These are phyloP conservation scores for Pseudomyrmex pallidus DNA, from an alignment of 1,140 invertebrate species.

Conservation along the genomic window DNA sequence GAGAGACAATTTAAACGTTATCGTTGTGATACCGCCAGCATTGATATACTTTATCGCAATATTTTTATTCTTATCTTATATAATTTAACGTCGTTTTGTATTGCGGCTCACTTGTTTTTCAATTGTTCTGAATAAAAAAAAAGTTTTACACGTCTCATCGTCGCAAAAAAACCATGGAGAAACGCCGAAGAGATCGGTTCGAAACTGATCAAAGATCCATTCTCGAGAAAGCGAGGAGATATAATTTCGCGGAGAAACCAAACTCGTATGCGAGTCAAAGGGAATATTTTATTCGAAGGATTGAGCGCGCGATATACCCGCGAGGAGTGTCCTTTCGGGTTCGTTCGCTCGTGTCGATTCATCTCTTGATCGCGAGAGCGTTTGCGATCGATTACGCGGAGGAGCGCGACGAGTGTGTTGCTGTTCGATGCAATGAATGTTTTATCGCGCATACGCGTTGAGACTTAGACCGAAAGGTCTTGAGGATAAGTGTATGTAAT, in stretches of 20 bases:
- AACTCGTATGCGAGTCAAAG: constrained; percentile 70
- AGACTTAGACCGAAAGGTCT: neutral
- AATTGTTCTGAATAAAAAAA: too few relatives aligned
- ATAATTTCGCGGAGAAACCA: too few relatives aligned
- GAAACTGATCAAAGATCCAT: constrained; percentile 7
- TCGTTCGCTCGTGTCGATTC: neutral
- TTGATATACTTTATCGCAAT: too few relatives aligned
- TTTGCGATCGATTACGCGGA: neutral
- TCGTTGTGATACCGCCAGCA: neutral
- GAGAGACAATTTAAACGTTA: neutral
- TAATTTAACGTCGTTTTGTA: too few relatives aligned
- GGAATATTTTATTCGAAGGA: constrained; percentile 76
- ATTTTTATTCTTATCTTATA: too few relatives aligned
- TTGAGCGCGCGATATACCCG: constrained; percentile 35
- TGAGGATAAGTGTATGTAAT: neutral
- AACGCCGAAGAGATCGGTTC: neutral
- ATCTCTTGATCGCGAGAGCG: neutral
- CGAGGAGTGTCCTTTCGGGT: constrained; percentile 18
- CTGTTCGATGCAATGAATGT: too few relatives aligned
- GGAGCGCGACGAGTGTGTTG: neutral
- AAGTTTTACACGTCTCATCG: neutral
- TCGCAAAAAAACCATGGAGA: neutral
- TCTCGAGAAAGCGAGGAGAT: neutral
- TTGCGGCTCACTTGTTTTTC: too few relatives aligned
- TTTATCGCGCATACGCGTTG: neutral